These are phyloP conservation scores for Lithobates pipiens DNA, from an alignment of 2,797 vertebrate genomes.

Conservation along the genomic window DNA sequence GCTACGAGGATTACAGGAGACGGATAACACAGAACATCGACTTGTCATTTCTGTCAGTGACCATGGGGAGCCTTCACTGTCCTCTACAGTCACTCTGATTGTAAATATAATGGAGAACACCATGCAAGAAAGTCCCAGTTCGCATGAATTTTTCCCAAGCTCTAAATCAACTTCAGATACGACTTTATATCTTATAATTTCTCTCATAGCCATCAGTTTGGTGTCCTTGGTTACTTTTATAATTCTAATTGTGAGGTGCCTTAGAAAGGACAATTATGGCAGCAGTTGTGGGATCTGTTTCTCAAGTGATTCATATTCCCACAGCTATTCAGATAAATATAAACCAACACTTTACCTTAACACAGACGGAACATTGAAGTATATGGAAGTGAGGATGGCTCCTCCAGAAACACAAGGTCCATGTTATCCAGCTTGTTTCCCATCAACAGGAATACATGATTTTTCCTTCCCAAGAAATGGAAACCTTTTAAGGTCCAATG, in stretches of 20 bases:
- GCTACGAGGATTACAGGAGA: slow-evolving; percentile 65
- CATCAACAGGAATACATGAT: slow-evolving; percentile 72
- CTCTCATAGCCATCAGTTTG: slow-evolving; percentile 85
- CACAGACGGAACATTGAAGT: slow-evolving; percentile 89
- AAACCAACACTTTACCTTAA: slow-evolving; percentile 86
- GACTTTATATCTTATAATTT: slow-evolving; percentile 93
- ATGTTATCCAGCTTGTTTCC: slow-evolving; percentile 90
- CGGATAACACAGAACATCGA: slow-evolving; percentile 63
- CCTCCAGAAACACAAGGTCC: slow-evolving; percentile 81
- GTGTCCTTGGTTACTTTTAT: slow-evolving; percentile 87
- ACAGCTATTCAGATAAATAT: slow-evolving; percentile 84
- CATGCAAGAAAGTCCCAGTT: slow-evolving; percentile 65
- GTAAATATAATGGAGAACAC: slow-evolving; percentile 65
- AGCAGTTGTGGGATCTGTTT: slow-evolving; percentile 72
- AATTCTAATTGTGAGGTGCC: slow-evolving; percentile 85
- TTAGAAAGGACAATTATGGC: slow-evolving; percentile 66
- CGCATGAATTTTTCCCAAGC: slow-evolving; percentile 76
- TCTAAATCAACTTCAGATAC: slow-evolving; percentile 79
- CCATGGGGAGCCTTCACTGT: slow-evolving; percentile 66
- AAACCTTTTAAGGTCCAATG: no score
- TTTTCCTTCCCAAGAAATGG: no score
- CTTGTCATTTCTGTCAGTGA: slow-evolving; percentile 64
- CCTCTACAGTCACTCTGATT: slow-evolving; percentile 64
- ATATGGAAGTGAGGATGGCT: slow-evolving; percentile 94
- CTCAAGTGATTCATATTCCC: slow-evolving; percentile 74